Percentiles rank a stretch among this genome's conserved stretches.
These are phyloP conservation scores for Nanorana parkeri DNA, from an alignment of 2,113 vertebrate species.

Conservation along the genomic window DNA sequence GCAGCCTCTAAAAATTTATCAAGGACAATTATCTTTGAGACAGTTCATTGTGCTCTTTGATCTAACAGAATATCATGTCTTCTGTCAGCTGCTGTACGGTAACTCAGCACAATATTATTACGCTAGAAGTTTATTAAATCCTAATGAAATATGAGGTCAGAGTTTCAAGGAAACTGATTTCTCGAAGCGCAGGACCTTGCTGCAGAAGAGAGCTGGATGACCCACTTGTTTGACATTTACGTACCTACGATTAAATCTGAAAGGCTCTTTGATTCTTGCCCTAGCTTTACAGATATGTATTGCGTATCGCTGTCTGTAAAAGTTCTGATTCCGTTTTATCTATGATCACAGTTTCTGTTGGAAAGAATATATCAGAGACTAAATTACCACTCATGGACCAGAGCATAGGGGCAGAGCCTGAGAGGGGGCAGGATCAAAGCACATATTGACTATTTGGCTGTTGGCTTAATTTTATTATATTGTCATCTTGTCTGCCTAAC, in stretches of 20 bases:
- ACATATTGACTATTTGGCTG: too few species aligned
- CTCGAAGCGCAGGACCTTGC: background rate
- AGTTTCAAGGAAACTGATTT: slow-evolving; percentile 31
- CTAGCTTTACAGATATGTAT: slow-evolving; percentile 34
- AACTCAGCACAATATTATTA: slow-evolving; percentile 56
- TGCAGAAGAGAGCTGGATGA: slow-evolving; percentile 7
- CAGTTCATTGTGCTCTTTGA: slow-evolving; percentile 39
- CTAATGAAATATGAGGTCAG: slow-evolving; percentile 54
- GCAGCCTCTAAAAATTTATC: slow-evolving; percentile 43
- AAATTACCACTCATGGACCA: too few species aligned
- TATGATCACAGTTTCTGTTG: too few species aligned
- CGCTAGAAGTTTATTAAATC: slow-evolving; percentile 51
- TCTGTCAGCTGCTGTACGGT: slow-evolving; percentile 24
- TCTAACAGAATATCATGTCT: slow-evolving; percentile 16
- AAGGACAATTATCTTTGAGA: slow-evolving; percentile 41
- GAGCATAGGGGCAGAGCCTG: background rate
- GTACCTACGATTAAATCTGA: background rate
- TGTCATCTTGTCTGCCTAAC: too few species aligned
- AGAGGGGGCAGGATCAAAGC: background rate
- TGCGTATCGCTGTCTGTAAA: background rate
- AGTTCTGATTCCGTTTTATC: too few species aligned
- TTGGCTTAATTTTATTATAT: too few species aligned
- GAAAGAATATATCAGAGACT: too few species aligned
- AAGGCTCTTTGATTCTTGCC: background rate
- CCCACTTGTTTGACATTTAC: slow-evolving; percentile 33